Evolutionary conservation across 1,140 invertebrate genomes (phyloP), one percentile per base, ranked within the genome.

Genomic region (Epicauta chinensis): DNA sequence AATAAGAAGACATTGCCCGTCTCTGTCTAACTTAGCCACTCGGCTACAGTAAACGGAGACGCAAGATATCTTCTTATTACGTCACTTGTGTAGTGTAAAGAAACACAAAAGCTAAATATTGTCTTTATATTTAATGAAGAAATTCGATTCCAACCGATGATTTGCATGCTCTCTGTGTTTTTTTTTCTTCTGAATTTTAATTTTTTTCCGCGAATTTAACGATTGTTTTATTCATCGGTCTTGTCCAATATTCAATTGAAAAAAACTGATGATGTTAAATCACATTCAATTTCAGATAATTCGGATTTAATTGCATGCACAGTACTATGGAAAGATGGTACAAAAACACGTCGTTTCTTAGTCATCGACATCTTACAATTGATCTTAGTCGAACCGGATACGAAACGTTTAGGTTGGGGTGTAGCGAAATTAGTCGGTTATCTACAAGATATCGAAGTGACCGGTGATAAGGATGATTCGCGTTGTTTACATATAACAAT

Each of bases 221-320:
- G 60, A 58, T 62, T 62, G 60, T 42, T 50, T 50, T 16, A 55
- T 55, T 58, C 55, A 39, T 31, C 44, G 60, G 60, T 49, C n/a
- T 29, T 41, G 23, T 23, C 4, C 4, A 23, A 23, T 31, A 49
- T 31, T 30, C 39, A 32, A 15, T 51, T 53, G 32, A 17, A 54
- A 53, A 52, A 51, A 41, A 47, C 53, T 62, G 58, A 62, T 62
- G 55, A 59, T 30, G 51, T 53, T 62, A 60, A 23, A 5, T 23
- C 4, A 23, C 23, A 23, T 5, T 5, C 4, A 23, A 44, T 77
- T 78, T 7, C 73, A 97, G 94, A 96, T 71, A 97, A 98, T 70
- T 95, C 92, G 60, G 96, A 99, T 73, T 76, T 99, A 29, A 93
- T 98, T 62, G 91, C 91, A 0, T 99, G 97, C 66, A 93, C 90